phyloP scores from a whole-genome alignment of 2,888 invertebrate species.

The Trachelus stipa region DNA sequence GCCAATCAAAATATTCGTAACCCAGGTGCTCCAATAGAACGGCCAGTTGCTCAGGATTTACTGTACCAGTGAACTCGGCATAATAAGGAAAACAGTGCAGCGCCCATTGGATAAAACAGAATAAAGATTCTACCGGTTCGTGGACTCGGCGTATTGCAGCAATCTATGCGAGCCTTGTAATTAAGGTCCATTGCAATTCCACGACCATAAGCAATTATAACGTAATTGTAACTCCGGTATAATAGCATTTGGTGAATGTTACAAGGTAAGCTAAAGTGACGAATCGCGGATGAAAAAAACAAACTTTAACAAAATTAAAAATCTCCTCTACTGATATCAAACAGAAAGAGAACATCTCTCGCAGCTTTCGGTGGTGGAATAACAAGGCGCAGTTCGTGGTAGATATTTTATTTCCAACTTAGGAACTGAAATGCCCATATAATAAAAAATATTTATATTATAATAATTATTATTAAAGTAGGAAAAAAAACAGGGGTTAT shows the following conservation, averaged over 20 bases:
- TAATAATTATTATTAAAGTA: constrained; percentile 49
- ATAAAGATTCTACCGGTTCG: background rate
- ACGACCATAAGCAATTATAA: constrained; percentile 31
- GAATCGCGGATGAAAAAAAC: background rate
- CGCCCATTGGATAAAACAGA: background rate
- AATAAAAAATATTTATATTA: constrained; percentile 56
- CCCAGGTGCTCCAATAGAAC: background rate
- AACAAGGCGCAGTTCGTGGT: constrained; percentile 35
- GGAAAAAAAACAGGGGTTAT: constrained; percentile 43
- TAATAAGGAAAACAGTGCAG: background rate
- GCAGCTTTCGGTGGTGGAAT: background rate
- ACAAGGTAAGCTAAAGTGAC: constrained; percentile 19
- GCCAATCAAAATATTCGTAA: background rate
- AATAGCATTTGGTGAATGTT: constrained; percentile 21
- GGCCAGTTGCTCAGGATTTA: background rate
- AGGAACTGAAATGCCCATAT: constrained; percentile 61
- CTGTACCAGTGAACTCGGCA: background rate
- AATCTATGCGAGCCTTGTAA: constrained; percentile 26
- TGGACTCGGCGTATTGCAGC: background rate
- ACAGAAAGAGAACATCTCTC: background rate
- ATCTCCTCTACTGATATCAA: background rate
- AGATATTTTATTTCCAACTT: constrained; percentile 60
- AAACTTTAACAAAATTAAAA: background rate
- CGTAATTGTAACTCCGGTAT: constrained; percentile 29
- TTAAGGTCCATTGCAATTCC: constrained; percentile 30